These are phyloP conservation scores for Stenopsyche tienmushanensis DNA, from an alignment of 1,140 invertebrate species.

Conservation along the genomic window DNA sequence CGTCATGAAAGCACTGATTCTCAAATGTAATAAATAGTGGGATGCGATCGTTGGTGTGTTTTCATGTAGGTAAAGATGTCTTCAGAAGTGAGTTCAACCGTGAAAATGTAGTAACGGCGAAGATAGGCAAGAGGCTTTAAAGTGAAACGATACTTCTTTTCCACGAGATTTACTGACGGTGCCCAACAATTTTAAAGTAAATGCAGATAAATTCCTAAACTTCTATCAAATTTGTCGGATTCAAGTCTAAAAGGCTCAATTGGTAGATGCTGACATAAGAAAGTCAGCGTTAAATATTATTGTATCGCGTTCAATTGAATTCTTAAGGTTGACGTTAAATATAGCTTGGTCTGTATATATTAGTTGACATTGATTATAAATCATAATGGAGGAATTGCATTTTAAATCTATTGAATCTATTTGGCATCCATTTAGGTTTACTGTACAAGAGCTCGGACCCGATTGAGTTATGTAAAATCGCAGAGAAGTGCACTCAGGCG, in stretches of 20 bases:
- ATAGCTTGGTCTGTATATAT: too few species aligned
- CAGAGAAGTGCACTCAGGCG: slow-evolving; percentile 21
- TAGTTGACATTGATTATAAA: too few species aligned
- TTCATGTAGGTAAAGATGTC: too few species aligned
- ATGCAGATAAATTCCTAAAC: slow-evolving; percentile 31
- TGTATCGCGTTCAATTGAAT: neutral
- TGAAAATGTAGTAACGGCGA: slow-evolving; percentile 9
- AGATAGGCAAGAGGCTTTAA: neutral
- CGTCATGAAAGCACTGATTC: too few species aligned
- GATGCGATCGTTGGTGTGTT: too few species aligned
- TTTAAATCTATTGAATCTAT: too few species aligned
- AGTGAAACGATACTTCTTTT: slow-evolving; percentile 9
- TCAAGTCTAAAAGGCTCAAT: neutral
- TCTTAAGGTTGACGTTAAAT: too few species aligned
- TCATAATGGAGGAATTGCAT: too few species aligned
- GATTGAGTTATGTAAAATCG: slow-evolving; percentile 24
- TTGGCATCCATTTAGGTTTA: too few species aligned
- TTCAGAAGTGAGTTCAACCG: slow-evolving; percentile 12
- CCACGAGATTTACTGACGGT: slow-evolving; percentile 26
- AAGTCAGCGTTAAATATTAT: neutral
- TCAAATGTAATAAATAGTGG: too few species aligned
- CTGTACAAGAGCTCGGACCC: neutral
- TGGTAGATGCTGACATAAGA: neutral
- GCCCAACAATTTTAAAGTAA: slow-evolving; percentile 27
- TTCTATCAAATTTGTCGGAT: slow-evolving; percentile 32